Percentiles rank a stretch among this genome's conserved stretches.
Conservation (phyloP, 2,888 invertebrate species). For the Bombyx huttoni region DNA sequence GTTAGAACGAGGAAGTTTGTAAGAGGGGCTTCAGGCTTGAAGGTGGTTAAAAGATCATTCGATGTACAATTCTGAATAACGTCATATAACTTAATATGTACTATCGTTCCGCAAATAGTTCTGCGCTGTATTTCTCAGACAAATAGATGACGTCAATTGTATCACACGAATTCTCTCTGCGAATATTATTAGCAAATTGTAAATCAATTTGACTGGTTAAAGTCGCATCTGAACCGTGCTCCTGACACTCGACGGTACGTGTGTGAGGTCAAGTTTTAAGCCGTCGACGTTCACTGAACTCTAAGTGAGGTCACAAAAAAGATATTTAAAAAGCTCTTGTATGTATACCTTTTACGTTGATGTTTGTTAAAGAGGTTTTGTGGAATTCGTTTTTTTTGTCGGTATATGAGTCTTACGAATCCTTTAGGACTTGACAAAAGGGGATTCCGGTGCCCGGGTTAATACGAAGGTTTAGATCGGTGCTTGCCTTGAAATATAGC, state of each 20-base stretch:
- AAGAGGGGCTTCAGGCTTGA: too few relatives aligned
- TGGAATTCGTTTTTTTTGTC: not conserved
- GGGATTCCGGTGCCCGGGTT: too few relatives aligned
- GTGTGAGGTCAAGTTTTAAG: slow-evolving; percentile 24
- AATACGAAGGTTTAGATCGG: too few relatives aligned
- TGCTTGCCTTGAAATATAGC: too few relatives aligned
- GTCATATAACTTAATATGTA: too few relatives aligned
- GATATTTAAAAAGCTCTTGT: slow-evolving; percentile 11
- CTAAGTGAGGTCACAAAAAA: slow-evolving; percentile 23
- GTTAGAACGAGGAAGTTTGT: too few relatives aligned
- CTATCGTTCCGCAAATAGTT: not conserved
- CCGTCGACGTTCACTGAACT: slow-evolving; percentile 28
- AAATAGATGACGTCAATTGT: not conserved
- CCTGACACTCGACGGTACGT: slow-evolving; percentile 1
- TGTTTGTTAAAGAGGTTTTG: slow-evolving; percentile 5
- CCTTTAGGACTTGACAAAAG: too few relatives aligned
- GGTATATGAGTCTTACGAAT: not conserved
- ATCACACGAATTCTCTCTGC: not conserved
- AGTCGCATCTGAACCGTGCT: not conserved
- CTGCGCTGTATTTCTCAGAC: not conserved
- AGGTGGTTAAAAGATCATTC: too few relatives aligned
- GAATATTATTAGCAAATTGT: not conserved
- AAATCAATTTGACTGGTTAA: not conserved
- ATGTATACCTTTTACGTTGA: slow-evolving; percentile 24
- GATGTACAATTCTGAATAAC: too few relatives aligned